Conservation (phyloP, 2,797 vertebrate species). For the Mormyrus proboscirostris region DNA sequence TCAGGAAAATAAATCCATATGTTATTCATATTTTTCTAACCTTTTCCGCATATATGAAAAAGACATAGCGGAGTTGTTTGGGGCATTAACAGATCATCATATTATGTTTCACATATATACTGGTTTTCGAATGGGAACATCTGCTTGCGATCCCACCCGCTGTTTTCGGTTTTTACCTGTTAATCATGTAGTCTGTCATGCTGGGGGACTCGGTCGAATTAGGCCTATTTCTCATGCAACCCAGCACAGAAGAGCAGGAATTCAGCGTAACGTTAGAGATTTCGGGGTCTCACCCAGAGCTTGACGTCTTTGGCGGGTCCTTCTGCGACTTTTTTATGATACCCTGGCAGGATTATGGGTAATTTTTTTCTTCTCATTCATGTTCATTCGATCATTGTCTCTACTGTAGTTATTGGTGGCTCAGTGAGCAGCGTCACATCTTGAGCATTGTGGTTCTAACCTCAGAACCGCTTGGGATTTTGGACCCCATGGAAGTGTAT, state of each 20-base stretch:
- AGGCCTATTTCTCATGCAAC: neutral
- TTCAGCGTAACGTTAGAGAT: neutral
- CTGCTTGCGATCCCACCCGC: neutral
- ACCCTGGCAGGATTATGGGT: neutral
- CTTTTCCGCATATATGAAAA: neutral
- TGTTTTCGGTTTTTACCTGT: neutral
- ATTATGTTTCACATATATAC: neutral
- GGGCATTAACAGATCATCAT: neutral
- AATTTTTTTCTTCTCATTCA: neutral
- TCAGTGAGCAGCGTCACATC: neutral
- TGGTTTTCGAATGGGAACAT: neutral
- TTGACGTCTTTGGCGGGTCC: neutral
- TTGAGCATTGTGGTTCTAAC: neutral
- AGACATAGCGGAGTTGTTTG: neutral
- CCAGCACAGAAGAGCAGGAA: neutral
- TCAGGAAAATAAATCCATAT: neutral
- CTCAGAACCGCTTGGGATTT: neutral
- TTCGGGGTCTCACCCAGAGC: neutral
- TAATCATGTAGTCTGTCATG: constrained; percentile 1
- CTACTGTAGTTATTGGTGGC: neutral
- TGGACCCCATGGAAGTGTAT: neutral
- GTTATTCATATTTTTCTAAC: neutral
- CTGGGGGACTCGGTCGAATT: neutral
- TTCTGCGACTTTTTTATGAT: neutral
- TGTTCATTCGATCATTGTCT: neutral